phyloP scores from a whole-genome alignment of 2,888 invertebrate species.

The Himalopsyche tibetana region DNA sequence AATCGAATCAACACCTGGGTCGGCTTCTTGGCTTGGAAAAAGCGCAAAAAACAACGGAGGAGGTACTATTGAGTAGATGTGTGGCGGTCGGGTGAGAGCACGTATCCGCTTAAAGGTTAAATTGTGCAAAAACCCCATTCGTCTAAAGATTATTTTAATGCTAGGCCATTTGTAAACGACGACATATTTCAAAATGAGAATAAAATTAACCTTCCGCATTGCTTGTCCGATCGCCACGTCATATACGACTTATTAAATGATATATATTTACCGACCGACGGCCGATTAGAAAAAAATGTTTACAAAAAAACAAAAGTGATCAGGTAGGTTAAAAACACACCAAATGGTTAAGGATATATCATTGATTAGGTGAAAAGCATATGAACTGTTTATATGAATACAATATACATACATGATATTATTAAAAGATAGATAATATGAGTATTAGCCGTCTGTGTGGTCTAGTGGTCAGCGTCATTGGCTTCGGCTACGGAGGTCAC shows the following conservation, averaged over 20 bases:
- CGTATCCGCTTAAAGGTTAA: conserved; percentile 18
- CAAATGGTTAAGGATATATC: not conserved
- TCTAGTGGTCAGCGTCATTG: too few species aligned
- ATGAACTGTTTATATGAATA: too few species aligned
- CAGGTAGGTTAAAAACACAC: conserved; percentile 12
- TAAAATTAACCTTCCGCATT: conserved; percentile 44
- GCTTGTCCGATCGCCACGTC: conserved; percentile 33
- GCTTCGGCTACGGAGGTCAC: too few species aligned
- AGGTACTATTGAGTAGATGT: not conserved
- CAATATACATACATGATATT: too few species aligned
- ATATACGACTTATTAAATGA: conserved; percentile 27
- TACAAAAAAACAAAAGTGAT: not conserved
- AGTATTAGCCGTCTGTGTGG: too few species aligned
- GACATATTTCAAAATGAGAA: conserved; percentile 36
- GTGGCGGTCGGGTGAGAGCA: not conserved
- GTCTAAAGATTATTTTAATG: conserved; percentile 32
- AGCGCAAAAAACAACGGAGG: conserved; percentile 19
- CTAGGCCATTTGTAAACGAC: conserved; percentile 31
- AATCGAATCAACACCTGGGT: conserved; percentile 10
- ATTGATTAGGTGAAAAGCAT: not conserved
- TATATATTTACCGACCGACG: not conserved
- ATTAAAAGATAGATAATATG: too few species aligned
- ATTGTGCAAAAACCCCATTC: conserved; percentile 34
- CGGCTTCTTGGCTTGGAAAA: conserved; percentile 20
- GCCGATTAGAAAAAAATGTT: not conserved